Conservation (phyloP, 1,140 invertebrate genomes). For the Meloidogyne hapla region DNA sequence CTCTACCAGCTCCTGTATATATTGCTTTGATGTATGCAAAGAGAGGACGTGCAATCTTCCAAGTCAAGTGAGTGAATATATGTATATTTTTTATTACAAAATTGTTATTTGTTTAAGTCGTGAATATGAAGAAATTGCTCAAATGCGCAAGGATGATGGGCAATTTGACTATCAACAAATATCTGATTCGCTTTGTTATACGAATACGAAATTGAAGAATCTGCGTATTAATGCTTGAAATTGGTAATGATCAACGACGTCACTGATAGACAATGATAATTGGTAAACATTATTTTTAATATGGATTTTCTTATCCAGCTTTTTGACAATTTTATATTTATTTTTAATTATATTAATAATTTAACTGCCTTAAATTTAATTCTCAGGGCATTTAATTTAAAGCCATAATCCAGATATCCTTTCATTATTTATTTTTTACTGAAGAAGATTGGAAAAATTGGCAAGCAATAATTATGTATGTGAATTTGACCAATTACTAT, state of each 20-base stretch:
- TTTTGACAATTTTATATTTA: not conserved
- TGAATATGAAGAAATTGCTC: conserved; percentile 4
- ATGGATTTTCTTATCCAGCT: too few relatives aligned
- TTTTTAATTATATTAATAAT: not conserved
- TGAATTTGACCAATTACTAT: too few relatives aligned
- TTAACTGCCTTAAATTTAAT: not conserved
- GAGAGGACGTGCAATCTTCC: conserved; percentile 34
- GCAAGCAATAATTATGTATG: too few relatives aligned
- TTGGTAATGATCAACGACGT: not conserved
- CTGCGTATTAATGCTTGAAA: conserved; percentile 36
- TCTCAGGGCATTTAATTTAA: not conserved
- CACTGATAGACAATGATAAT: too few relatives aligned
- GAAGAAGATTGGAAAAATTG: too few relatives aligned
- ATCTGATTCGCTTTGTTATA: conserved; percentile 31
- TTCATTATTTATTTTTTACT: not conserved
- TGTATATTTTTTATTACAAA: not conserved
- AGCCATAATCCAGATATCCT: not conserved
- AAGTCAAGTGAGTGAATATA: conserved; percentile 11
- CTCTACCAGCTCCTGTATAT: conserved; percentile 38
- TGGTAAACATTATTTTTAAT: too few relatives aligned
- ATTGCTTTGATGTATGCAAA: conserved; percentile 43
- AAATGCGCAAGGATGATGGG: conserved; percentile 30
- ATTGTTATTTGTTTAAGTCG: not conserved
- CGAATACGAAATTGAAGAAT: conserved; percentile 24
- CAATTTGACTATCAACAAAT: conserved; percentile 29